Conservation (phyloP, 2,113 vertebrate species). For the Spilogale gracilis region DNA sequence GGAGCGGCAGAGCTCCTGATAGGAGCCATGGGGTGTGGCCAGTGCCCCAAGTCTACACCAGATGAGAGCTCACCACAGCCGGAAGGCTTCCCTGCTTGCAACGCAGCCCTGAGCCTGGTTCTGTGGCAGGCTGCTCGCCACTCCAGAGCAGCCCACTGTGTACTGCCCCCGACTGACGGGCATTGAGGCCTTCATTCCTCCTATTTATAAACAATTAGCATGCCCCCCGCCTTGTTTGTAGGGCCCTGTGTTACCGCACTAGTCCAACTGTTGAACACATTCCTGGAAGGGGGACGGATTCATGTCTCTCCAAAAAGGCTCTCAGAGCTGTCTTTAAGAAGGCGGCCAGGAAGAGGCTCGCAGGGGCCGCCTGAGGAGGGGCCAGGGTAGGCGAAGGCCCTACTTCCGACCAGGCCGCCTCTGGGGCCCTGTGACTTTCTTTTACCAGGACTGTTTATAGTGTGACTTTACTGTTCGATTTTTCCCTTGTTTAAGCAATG, state of each 20-base stretch:
- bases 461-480: neutral
- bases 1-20: constrained; percentile 30
- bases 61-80: neutral
- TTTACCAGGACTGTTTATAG: neutral
- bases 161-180: neutral
- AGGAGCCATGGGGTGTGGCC: neutral
- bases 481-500: neutral
- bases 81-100: rapidly evolving
- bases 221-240: neutral
- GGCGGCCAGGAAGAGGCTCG: neutral
- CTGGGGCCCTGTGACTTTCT: neutral
- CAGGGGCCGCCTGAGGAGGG: neutral
- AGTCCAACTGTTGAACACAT: neutral
- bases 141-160: neutral
- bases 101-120: neutral
- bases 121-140: neutral
- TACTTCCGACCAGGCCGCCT: neutral
- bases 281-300: neutral
- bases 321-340: neutral
- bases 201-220: neutral
- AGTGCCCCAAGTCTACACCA: neutral
- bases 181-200: neutral
- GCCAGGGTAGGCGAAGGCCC: neutral
- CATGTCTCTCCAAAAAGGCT: neutral
- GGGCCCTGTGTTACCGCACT: neutral